Percentiles rank a stretch among this genome's conserved stretches.
phyloP scores from a whole-genome alignment of 2,797 vertebrate genomes.

The Hippopotamyrus pictus region DNA sequence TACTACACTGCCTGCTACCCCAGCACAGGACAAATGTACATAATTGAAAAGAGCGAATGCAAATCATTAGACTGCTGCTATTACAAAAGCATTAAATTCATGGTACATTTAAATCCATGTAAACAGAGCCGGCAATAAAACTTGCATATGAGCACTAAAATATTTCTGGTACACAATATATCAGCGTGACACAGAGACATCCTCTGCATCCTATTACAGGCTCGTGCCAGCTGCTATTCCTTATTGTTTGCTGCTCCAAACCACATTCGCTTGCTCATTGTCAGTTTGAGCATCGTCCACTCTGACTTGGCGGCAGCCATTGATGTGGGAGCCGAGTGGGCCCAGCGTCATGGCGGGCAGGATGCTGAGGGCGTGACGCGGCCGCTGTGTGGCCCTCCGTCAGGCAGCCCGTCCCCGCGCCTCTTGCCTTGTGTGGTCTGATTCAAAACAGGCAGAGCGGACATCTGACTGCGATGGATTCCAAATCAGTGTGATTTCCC shows the following conservation, averaged over 20 bases:
- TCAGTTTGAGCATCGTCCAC: neutral
- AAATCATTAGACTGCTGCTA: neutral
- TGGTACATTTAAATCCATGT: slow-evolving; percentile 3
- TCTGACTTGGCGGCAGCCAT: neutral
- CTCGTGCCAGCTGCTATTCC: neutral
- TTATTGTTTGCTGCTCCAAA: neutral
- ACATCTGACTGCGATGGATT: neutral
- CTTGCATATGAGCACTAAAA: neutral
- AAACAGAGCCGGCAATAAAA: neutral
- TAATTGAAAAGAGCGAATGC: neutral
- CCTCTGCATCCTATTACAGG: neutral
- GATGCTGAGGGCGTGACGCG: neutral
- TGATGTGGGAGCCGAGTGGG: neutral
- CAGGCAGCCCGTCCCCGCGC: neutral
- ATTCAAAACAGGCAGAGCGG: neutral
- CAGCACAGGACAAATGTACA: neutral
- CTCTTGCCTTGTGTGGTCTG: neutral
- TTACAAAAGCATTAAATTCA: neutral
- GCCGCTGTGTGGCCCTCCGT: neutral
- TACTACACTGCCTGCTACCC: neutral
- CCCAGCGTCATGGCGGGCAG: neutral
- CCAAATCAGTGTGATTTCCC: neutral
- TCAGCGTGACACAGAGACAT: neutral
- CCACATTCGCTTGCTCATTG: slow-evolving; percentile 1
- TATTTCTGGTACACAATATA: neutral